Base-by-base conservation (phyloP, 1,140 invertebrate species). In the Eufriesea mexicana region DNA sequence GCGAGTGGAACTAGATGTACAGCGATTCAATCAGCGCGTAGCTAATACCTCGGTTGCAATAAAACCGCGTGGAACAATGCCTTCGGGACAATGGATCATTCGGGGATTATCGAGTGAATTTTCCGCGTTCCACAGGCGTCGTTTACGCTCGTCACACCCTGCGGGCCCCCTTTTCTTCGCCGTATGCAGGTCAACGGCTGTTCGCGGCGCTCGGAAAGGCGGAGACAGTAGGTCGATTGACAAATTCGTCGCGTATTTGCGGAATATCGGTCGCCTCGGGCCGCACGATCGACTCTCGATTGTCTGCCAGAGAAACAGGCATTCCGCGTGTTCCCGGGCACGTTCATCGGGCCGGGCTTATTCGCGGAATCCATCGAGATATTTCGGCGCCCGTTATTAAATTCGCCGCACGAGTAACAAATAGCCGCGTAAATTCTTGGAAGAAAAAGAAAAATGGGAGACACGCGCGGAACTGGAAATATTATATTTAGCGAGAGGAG, bases 191-290 rank as follows among this genome's bases (percentile, higher is more conserved):
- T 84, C 76, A 72, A 35, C 25, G 28, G 14, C 14, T 35, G 62
- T 7, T 83, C 47, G n/a, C n/a, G n/a, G n/a, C n/a, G n/a, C n/a
- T n/a, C n/a, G n/a, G 57, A 8, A 35, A 35, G 35, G 35, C 35
- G 35, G 35, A 35, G 35, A 14, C n/a, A 66, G 54, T 23, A 71
- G 68, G 55, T 42, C 55, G 35, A 55, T 35, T 18, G 80, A 83
- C 68, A 78, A 83, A 79, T 75, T 74, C 35, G 9, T 51, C 55
- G 45, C 16, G 54, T 68, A 62, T 83, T 83, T 51, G 47, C 0
- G 49, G 61, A 70, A 67, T 86, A 84, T 86, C 81, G 81, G 47
- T 70, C 70, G 79, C 71, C 64, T 28, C 51, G 51, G 35, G 14
- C 73, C 35, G 55, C 51, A n/a, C 10, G 76, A 80, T 84, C 79